Conservation (phyloP, 2,888 invertebrate genomes). For the Opisthograptis luteolata region DNA sequence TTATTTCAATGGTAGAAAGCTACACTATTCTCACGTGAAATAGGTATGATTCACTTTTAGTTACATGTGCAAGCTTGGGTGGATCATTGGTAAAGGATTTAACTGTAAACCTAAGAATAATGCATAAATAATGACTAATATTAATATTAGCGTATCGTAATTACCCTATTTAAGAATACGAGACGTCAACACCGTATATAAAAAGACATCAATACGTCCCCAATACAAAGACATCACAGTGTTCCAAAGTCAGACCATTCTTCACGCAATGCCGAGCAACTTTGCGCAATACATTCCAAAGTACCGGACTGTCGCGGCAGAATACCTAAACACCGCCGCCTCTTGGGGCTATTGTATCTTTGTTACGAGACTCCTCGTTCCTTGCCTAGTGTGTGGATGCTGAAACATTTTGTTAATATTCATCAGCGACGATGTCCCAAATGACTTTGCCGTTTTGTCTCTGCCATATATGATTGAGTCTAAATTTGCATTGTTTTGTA, state of each 20-base stretch:
- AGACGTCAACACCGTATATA: neutral
- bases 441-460: conserved; percentile 7
- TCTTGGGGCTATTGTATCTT: conserved; percentile 40
- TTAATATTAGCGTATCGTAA: too few relatives aligned
- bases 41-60: too few relatives aligned
- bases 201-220: conserved; percentile 8
- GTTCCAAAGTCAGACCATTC: conserved; percentile 29
- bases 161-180: too few relatives aligned
- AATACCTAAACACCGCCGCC: conserved; percentile 38
- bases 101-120: too few relatives aligned
- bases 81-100: too few relatives aligned
- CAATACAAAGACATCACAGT: conserved; percentile 17
- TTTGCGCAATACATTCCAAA: conserved; percentile 42
- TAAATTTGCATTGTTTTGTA: neutral
- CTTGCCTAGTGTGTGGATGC: conserved; percentile 28
- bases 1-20: too few relatives aligned
- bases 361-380: conserved; percentile 39
- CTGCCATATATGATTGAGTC: conserved; percentile 10
- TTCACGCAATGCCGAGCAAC: conserved; percentile 36
- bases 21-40: too few relatives aligned
- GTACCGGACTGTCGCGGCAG: conserved; percentile 35
- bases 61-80: too few relatives aligned
- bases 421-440: conserved; percentile 16
- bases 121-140: too few relatives aligned
- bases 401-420: conserved; percentile 29